Conservation (phyloP, 1,140 invertebrate species). For the Brachionus rotundiformis region DNA sequence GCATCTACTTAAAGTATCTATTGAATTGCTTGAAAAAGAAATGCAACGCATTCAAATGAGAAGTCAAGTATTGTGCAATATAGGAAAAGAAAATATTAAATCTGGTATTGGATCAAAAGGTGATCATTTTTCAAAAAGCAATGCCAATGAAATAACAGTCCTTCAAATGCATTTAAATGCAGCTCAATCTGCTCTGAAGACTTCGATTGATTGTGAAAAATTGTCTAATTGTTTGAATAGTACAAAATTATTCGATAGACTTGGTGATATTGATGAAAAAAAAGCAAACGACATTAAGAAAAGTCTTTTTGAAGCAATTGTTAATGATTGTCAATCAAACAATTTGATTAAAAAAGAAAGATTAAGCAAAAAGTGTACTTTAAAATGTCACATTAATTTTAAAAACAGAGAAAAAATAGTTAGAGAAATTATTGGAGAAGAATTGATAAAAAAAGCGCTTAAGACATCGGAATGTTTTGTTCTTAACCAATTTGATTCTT, state of each 20-base stretch:
- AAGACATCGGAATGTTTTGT: neutral
- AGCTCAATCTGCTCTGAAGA: neutral
- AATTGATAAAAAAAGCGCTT: neutral
- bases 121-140: constrained; percentile 25
- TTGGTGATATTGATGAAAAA: neutral
- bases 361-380: constrained; percentile 12
- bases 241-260: constrained; percentile 2
- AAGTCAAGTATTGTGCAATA: neutral
- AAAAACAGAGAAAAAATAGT: constrained; percentile 18
- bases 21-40: constrained; percentile 13
- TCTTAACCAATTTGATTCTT: neutral
- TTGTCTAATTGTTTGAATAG: constrained; percentile 21
- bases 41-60: constrained; percentile 20
- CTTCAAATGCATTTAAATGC: constrained; percentile 9
- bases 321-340: neutral
- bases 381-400: constrained; percentile 29
- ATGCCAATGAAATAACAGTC: constrained; percentile 21
- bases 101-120: neutral
- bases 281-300: neutral
- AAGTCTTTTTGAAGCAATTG: neutral
- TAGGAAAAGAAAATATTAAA: constrained; percentile 19
- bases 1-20: neutral
- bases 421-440: constrained; percentile 2
- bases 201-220: neutral
- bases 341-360: constrained; percentile 17